Percentiles rank a stretch among this genome's conserved stretches.
These are phyloP conservation scores for Sialia sialis DNA, from an alignment of 2,113 vertebrate species.

Conservation along the genomic window DNA sequence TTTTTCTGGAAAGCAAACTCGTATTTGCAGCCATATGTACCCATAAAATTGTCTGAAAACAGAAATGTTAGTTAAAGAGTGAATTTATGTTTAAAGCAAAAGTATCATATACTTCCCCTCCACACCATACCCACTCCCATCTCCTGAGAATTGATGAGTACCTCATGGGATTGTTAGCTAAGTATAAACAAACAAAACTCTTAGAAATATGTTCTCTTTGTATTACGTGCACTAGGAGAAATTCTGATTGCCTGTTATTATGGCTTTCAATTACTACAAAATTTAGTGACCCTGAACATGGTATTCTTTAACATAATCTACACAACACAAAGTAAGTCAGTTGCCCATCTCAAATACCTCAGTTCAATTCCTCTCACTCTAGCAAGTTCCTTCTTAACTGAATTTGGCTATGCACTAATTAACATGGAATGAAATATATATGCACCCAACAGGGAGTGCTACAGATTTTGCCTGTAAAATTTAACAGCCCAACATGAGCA, in stretches of 20 bases:
- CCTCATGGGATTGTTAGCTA: rapidly evolving
- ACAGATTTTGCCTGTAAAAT: neutral
- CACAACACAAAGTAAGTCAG: neutral
- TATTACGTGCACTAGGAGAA: neutral
- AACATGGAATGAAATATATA: neutral
- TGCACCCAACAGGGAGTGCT: neutral
- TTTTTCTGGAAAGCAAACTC: neutral
- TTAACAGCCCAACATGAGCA: constrained; percentile 12
- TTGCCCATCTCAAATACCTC: neutral
- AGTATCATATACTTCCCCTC: neutral
- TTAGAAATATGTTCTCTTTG: neutral
- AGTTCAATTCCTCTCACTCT: neutral
- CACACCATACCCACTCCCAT: neutral
- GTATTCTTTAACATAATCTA: neutral
- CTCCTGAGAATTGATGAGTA: neutral
- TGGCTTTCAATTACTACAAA: neutral
- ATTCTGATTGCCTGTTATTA: neutral
- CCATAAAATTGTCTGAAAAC: neutral
- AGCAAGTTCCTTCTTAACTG: neutral
- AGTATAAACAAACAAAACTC: neutral
- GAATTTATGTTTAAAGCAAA: neutral
- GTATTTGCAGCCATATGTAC: neutral
- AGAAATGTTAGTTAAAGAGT: neutral
- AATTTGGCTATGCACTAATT: neutral
- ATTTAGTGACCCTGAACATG: neutral